Evolutionary conservation across 2,888 invertebrate genomes (phyloP), one percentile per base, ranked within the genome.

Genomic region (Noctuana brunneofusca): DNA sequence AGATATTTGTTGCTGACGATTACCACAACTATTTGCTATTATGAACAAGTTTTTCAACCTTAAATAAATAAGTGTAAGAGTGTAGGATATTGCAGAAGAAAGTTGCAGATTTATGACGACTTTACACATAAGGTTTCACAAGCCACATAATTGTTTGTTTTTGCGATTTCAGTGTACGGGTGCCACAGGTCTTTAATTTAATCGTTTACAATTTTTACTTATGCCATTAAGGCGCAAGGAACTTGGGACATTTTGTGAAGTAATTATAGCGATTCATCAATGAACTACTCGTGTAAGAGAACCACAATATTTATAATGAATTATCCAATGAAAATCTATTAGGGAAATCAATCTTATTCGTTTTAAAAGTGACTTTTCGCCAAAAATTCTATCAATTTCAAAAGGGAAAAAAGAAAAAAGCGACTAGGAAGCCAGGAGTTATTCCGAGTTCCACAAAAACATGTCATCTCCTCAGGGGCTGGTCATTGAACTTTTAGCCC

Each of bases 401-500:
- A 24, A 5, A 24, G 5, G 2, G 24, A 24, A 24, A 24, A 24
- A 56, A 32, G 3, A 63, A 63, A 63, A 56, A 55, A 48, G 22
- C 18, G 49, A 62, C 54, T 56, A 63, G 62, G 62, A 56, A 56
- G 49, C 14, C n/a, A 57, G 56, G 27, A 63, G 56, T 50, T 63
- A 56, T 63, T 54, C 56, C n/a, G 50, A 43, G 56, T 22, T 63
- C 35, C 18, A 58, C 35, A 63, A 48, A 63, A 63, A 57, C 48
- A 48, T 58, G 63, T 63, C 63, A 63, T 35, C 63, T 54, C 63
- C 32, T 18, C 46, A 6, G 52, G 35, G 68, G 64, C 58, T 71
- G 82, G 83, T 74, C 78, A 70, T 74, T 76, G 77, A 79, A 76
- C 81, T 81, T 81, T 80, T 81, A 82, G 82, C 83, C 82, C 76